Conservation (phyloP, 2,888 invertebrate species). For the Lordiphosa andalusiaca region DNA sequence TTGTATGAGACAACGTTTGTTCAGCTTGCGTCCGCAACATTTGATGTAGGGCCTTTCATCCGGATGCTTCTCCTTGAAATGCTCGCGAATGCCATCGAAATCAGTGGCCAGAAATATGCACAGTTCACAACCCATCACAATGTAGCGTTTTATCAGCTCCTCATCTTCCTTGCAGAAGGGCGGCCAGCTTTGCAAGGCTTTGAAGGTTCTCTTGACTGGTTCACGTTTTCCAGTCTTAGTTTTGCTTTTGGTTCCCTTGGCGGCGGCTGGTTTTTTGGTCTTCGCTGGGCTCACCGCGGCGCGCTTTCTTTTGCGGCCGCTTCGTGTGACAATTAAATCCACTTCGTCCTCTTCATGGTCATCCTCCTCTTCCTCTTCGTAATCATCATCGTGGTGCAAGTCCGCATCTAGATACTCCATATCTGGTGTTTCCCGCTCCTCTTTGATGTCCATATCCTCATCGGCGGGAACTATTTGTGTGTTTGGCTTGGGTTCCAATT, state of each 20-base stretch:
- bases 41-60: slow-evolving; percentile 71
- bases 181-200: slow-evolving; percentile 53
- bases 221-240: slow-evolving; percentile 27
- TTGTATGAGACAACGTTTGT: slow-evolving; percentile 76
- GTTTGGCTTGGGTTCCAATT: slow-evolving; percentile 38
- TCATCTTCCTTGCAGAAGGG: slow-evolving; percentile 68
- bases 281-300: slow-evolving; percentile 32
- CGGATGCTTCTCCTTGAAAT: slow-evolving; percentile 74
- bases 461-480: slow-evolving; percentile 16
- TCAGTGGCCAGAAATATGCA: slow-evolving; percentile 72
- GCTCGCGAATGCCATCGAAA: slow-evolving; percentile 75
- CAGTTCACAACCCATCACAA: slow-evolving; percentile 78
- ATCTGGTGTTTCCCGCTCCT: slow-evolving; percentile 43
- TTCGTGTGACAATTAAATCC: slow-evolving; percentile 57
- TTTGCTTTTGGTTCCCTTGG: slow-evolving; percentile 31
- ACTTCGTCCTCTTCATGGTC: slow-evolving; percentile 36
- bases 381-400: slow-evolving; percentile 13
- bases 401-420: slow-evolving; percentile 13
- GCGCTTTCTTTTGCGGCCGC: slow-evolving; percentile 42
- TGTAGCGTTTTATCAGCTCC: slow-evolving; percentile 75
- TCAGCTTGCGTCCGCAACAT: slow-evolving; percentile 79
- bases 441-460: slow-evolving; percentile 40
- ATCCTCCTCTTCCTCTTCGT: slow-evolving; percentile 11
- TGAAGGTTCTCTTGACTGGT: slow-evolving; percentile 41
- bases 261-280: slow-evolving; percentile 18